These are phyloP conservation scores for Onychomys leucogaster DNA, from an alignment of 2,797 vertebrate species.

Conservation along the genomic window DNA sequence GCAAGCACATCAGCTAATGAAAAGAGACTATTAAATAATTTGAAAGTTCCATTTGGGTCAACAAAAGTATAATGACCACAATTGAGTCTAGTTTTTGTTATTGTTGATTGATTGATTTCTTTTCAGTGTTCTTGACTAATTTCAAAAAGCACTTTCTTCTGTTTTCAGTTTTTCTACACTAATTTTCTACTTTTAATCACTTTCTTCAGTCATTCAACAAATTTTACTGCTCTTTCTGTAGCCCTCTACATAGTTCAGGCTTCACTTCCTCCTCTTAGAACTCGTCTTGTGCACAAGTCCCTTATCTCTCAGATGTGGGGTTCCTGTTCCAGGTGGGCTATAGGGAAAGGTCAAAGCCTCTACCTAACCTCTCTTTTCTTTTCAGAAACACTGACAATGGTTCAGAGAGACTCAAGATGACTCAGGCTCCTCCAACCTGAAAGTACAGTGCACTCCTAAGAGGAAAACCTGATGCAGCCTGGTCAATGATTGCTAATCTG, in stretches of 20 bases:
- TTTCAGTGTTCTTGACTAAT: constrained; percentile 46
- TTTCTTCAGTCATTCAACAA: neutral
- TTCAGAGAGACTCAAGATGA: neutral
- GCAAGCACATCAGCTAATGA: constrained; percentile 39
- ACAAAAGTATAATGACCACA: neutral
- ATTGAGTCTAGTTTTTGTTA: constrained; percentile 5
- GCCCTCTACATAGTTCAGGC: neutral
- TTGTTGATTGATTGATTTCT: constrained; percentile 4
- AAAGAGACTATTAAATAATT: constrained; percentile 23
- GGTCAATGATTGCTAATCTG: neutral
- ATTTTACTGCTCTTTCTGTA: neutral
- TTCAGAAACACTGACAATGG: neutral
- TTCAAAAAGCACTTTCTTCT: neutral
- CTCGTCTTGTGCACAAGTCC: neutral
- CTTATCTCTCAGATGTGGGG: neutral
- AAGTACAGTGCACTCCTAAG: neutral
- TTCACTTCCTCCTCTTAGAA: neutral
- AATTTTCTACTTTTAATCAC: constrained; percentile 18
- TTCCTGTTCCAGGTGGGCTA: neutral
- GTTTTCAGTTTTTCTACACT: neutral
- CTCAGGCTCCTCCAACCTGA: neutral
- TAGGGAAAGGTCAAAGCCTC: neutral
- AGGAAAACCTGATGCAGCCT: neutral
- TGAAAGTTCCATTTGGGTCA: neutral
- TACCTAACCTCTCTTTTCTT: neutral